Base-by-base conservation (phyloP, 2,113 vertebrate species). In the Pterophyllum scalare region DNA sequence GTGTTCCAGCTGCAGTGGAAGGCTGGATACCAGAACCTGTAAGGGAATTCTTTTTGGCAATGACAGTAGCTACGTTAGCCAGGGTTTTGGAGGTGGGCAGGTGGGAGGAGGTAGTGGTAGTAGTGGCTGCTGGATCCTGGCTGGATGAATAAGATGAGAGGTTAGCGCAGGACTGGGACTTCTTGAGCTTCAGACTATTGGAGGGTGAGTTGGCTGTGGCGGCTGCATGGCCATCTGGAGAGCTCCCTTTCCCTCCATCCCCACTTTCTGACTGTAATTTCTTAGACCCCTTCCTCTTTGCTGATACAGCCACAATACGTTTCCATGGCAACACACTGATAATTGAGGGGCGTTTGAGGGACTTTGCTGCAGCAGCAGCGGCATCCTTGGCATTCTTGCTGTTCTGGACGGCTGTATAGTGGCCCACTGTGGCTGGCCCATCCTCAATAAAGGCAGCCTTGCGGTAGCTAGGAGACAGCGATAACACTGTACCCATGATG, bases 281-380 rank as follows among this genome's bases (percentile, higher is more conserved):
- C 91, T 98, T 98, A 79, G 97, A 97, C 82, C 96, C 97, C 93
- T 97, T 97, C 93, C 97, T 97, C 91, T 97, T 97, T 57, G 97
- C 96, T 0, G 97, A 98, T 33, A 96, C 97, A 0, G 97, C 97
- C 89, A 97, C 97, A 6, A 98, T 97, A 60, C 97, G 95, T 91
- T 98, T 98, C 97, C 97, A 98, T 15, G 97, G 97, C 87, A 98
- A 90, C 85, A 96, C 96, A 0, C 96, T 97, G 59, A 98, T 97
- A 84, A 98, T 95, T 33, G 97, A 97, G 77, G 97, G 97, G 9
- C 97, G 96, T 81, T 98, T 97, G 88, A 97, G 94, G 91, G 93
- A 96, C 93, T 97, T 97, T 1, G 91, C 76, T 0, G 92, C 83
- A 0, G 92, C 84, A 0, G 90, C 62, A 0, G 93, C 76, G 1